Percentiles rank a stretch among this genome's conserved stretches.
Evolutionary conservation across 2,888 invertebrate genomes (phyloP).

Genomic region (Lymantria dispar): DNA sequence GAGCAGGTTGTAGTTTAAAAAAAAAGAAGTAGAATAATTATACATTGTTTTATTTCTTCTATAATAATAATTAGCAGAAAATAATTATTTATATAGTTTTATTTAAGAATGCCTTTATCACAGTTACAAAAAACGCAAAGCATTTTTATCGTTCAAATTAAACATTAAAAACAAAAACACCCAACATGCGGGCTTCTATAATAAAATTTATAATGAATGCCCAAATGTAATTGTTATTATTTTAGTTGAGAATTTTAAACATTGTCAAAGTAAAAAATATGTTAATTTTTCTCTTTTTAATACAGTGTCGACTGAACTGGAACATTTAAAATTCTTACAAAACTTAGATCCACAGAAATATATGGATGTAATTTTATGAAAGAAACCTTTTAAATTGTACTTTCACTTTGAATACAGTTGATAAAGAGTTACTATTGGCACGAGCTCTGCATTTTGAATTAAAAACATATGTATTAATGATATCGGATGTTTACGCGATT

Average conservation of each 20-base stretch:
- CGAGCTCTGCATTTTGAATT: constrained; percentile 50
- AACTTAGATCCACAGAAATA: constrained; percentile 52
- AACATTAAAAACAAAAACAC: too few relatives aligned
- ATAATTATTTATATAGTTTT: too few relatives aligned
- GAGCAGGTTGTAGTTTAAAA: too few relatives aligned
- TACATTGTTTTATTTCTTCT: too few relatives aligned
- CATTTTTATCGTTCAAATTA: too few relatives aligned
- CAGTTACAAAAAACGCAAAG: too few relatives aligned
- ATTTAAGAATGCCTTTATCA: too few relatives aligned
- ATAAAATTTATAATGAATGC: constrained; percentile 40
- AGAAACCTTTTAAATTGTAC: constrained; percentile 48
- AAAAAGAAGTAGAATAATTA: too few relatives aligned
- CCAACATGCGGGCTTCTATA: too few relatives aligned
- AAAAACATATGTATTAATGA: constrained; percentile 25
- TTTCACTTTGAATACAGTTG: constrained; percentile 47
- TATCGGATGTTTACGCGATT: too few relatives aligned
- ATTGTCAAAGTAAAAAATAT: constrained; percentile 44
- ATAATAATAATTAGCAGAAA: too few relatives aligned
- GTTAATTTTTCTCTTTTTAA: constrained; percentile 46
- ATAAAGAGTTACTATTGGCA: constrained; percentile 45
- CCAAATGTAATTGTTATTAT: constrained; percentile 38
- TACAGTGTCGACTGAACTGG: constrained; percentile 35
- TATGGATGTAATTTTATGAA: constrained; percentile 57
- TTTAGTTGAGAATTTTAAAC: constrained; percentile 35
- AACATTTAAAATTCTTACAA: constrained; percentile 57